Percentiles rank a stretch among this genome's conserved stretches.
These are phyloP conservation scores for Bucco capensis DNA, from an alignment of 2,113 vertebrate species.

Conservation along the genomic window DNA sequence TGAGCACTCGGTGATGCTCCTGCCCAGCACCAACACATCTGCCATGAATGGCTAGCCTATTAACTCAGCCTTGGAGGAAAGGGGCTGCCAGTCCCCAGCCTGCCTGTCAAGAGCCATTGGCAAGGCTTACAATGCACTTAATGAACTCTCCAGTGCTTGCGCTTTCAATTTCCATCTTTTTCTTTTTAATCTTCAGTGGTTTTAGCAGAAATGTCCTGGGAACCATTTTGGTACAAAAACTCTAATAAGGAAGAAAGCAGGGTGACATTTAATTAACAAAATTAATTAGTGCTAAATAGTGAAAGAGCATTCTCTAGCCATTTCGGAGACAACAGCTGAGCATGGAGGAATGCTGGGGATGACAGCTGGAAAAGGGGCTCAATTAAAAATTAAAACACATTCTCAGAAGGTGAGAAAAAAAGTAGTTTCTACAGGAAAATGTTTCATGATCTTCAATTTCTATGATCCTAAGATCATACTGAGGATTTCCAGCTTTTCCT, in stretches of 20 bases:
- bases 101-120: slow-evolving; percentile 49
- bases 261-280: slow-evolving; percentile 69
- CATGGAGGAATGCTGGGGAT: slow-evolving; percentile 27
- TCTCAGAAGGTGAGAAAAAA: background rate
- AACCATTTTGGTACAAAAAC: slow-evolving; percentile 54
- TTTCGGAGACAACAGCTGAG: slow-evolving; percentile 53
- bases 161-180: slow-evolving; percentile 51
- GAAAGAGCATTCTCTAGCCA: slow-evolving; percentile 49
- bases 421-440: background rate
- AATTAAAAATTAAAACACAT: slow-evolving; percentile 47
- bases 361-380: slow-evolving; percentile 52
- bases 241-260: slow-evolving; percentile 55
- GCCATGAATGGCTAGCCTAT: slow-evolving; percentile 1
- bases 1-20: background rate
- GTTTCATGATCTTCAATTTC: background rate
- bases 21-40: background rate
- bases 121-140: slow-evolving; percentile 1
- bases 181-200: slow-evolving; percentile 59
- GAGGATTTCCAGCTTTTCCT: background rate
- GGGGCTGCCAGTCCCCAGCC: background rate
- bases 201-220: slow-evolving; percentile 47
- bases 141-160: slow-evolving; percentile 54
- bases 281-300: slow-evolving; percentile 63
- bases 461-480: background rate
- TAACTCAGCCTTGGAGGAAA: slow-evolving; percentile 12